Evolutionary conservation across 2,888 invertebrate genomes (phyloP), one percentile per base, ranked within the genome.

Genomic region (Phyllotreta cruciferae): DNA sequence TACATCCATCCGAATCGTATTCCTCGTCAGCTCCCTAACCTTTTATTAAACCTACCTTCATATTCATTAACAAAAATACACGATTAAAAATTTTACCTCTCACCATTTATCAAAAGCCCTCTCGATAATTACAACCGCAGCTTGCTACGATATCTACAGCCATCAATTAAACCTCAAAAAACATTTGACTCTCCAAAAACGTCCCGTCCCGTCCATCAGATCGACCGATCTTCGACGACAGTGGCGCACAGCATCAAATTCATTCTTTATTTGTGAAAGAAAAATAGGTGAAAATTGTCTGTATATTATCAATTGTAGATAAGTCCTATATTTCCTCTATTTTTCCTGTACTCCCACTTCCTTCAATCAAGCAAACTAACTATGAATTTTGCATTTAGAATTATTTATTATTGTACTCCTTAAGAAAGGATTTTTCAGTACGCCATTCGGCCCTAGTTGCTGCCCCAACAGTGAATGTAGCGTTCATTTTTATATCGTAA

Each of bases 121-220:
- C 55, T 61, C 55, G 45, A 61, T 55, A 47, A 52, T 53, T 57
- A 53, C 62, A 56, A 52, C 52, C 44, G 35, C 57, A 45, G 47
- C 38, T 42, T 62, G 52, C 57, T 14, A 45, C 47, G 53, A 38
- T 56, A 62, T 54, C 53, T 53, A 37, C 57, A 53, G 53, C 57
- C 62, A 62, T 62, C 57, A 62, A 62, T 62, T 62, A 62, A 62
- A 57, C 52, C 52, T 39, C 38, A 49, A 56, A 62, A 56, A 58
- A 58, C 52, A 58, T 58, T 58, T 58, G 50, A 52, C 42, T 58
- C 50, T 58, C 50, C 37, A 62, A 39, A 34, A 49, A 37, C 45
- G 38, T 47, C 47, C 47, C 37, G 35, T 24, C 38, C 47, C 50
- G 57, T 58, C 57, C 57, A 58, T 58, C 57, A 58, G 24, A 37